Base-by-base conservation (phyloP, 2,888 invertebrate genomes). In the Micropterix aruncella region DNA sequence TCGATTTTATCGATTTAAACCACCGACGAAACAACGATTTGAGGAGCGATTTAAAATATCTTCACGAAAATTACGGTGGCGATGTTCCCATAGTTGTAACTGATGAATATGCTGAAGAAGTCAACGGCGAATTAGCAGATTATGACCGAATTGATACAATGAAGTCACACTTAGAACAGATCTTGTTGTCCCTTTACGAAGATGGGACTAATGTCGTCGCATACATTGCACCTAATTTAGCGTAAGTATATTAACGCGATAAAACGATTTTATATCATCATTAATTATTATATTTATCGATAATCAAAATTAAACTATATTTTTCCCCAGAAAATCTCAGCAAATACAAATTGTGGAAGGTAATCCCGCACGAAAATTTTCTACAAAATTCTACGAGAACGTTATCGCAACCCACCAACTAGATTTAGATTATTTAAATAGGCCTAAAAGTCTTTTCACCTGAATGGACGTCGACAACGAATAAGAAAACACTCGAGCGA, bases 191-290 rank as follows among this genome's bases (percentile, higher is more conserved):
- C 2, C 60, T 80, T 2, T 61, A 70, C 37, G 72, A 75, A 51
- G 79, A 81, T 58, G 70, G 71, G 2, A 77, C 74, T 51, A 77
- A 78, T 51, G 73, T 83, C 2, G 62, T 64, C 16, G 84, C 82
- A 0, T 91, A 88, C 61, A 77, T 83, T 46, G 79, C 80, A 4
- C 5, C 7, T 27, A 7, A 5, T 5, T 12, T 27, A 7, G n/a
- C n/a, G n/a, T n/a, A n/a, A n/a, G n/a, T n/a, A n/a, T n/a, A n/a
- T n/a, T n/a, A n/a, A n/a, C n/a, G n/a, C n/a, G n/a, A n/a, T n/a
- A n/a, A n/a, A n/a, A n/a, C n/a, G n/a, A n/a, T n/a, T n/a, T n/a
- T n/a, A n/a, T n/a, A n/a, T n/a, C n/a, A n/a, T n/a, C n/a, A n/a
- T n/a, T n/a, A n/a, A n/a, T n/a, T n/a, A n/a, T n/a, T n/a, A n/a